A percentile compares a stretch with the other conserved stretches of the same genome.
Evolutionary conservation across 1,140 invertebrate species (phyloP).

Genomic region (Musca vetustissima): DNA sequence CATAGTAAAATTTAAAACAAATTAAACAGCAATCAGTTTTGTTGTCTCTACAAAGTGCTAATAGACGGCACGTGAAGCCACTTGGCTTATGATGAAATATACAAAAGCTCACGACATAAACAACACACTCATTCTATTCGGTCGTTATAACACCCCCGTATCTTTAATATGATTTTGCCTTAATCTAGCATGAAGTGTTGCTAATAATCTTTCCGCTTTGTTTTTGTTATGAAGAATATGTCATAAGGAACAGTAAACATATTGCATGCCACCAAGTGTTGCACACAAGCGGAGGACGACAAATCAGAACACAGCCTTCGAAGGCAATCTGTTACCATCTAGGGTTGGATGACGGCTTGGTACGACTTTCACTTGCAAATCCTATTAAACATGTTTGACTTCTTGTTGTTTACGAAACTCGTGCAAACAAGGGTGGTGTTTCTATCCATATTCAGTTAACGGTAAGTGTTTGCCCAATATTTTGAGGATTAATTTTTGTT

Average conservation of each 20-base stretch:
- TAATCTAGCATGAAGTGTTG: slow-evolving; percentile 53
- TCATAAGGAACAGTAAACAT: neutral
- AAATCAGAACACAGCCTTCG: neutral
- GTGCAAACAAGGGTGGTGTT: neutral
- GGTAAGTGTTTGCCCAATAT: too few species aligned
- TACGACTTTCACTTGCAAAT: too few species aligned
- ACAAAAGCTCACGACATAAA: neutral
- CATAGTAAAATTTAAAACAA: neutral
- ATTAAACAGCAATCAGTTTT: slow-evolving; percentile 10
- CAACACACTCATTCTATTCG: neutral
- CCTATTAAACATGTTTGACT: too few species aligned
- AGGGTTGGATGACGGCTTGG: neutral
- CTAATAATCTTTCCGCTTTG: slow-evolving; percentile 36
- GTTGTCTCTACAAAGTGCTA: slow-evolving; percentile 30
- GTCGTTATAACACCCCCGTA: neutral
- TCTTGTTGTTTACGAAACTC: too few species aligned
- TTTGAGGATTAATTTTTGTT: too few species aligned
- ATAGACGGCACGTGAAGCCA: slow-evolving; percentile 47
- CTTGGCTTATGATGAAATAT: slow-evolving; percentile 30
- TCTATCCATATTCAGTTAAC: too few species aligned
- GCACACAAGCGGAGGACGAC: neutral
- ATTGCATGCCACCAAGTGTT: slow-evolving; percentile 13
- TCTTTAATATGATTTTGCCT: neutral
- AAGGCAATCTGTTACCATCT: neutral
- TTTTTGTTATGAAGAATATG: neutral